These are phyloP conservation scores for Holothuria scabra DNA, from an alignment of 53 echinoderm and acorn worm genomes.

Conservation along the genomic window DNA sequence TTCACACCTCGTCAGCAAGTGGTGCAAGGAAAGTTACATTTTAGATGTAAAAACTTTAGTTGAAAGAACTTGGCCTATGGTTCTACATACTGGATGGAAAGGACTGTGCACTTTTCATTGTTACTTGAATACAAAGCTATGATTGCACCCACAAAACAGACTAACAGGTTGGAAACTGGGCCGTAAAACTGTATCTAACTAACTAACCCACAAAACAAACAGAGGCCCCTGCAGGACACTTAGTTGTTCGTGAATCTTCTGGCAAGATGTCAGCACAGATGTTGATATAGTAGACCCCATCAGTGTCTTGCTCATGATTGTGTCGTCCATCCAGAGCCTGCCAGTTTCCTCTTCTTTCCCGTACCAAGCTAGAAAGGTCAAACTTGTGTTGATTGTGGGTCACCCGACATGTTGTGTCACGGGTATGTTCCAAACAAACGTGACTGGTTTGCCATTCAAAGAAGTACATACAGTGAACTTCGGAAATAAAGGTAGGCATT, in stretches of 20 bases:
- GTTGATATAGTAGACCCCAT: slow-evolving; percentile 80
- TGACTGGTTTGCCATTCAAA: slow-evolving; percentile 91
- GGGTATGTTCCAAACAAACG: slow-evolving; percentile 76
- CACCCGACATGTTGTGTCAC: slow-evolving; percentile 67
- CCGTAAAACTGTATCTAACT: too few species aligned
- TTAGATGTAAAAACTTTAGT: too few species aligned
- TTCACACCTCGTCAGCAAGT: too few species aligned
- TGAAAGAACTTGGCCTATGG: too few species aligned
- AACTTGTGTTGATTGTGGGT: slow-evolving; percentile 60
- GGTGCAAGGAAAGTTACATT: too few species aligned
- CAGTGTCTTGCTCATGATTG: slow-evolving; percentile 15
- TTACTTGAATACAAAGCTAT: too few species aligned
- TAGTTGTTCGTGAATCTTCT: slow-evolving; percentile 29
- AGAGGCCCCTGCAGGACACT: slow-evolving; percentile 69
- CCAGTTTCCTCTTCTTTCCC: slow-evolving; percentile 81
- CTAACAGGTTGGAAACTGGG: too few species aligned
- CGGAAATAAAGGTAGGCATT: slow-evolving; percentile 72
- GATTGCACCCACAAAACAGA: slow-evolving; percentile 72
- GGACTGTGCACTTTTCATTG: too few species aligned
- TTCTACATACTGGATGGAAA: too few species aligned
- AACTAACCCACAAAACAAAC: slow-evolving; percentile 81
- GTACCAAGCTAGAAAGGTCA: slow-evolving; percentile 85
- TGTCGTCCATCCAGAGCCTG: slow-evolving; percentile 78
- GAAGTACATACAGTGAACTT: slow-evolving; percentile 91
- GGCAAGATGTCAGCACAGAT: slow-evolving; percentile 77